Conservation (phyloP, 1,140 invertebrate genomes). For the Tribolium castaneum region DNA sequence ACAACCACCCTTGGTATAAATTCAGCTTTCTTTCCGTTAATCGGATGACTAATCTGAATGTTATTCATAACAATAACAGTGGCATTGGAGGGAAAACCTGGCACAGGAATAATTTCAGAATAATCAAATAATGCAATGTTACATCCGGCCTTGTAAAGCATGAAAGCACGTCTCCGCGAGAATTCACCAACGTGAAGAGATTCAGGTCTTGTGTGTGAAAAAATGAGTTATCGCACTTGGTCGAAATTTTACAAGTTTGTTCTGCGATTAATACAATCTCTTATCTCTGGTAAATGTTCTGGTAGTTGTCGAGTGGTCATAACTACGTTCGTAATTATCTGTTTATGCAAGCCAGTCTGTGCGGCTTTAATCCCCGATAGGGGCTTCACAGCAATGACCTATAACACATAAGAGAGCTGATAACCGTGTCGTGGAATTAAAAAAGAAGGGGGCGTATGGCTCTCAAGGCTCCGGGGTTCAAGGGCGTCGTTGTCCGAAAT, state of each 20-base stretch:
- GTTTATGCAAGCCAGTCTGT: neutral
- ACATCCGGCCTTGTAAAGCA: neutral
- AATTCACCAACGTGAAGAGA: neutral
- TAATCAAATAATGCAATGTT: neutral
- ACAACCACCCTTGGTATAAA: too few species aligned
- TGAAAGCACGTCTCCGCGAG: neutral
- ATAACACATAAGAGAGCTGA: slow-evolving; percentile 16
- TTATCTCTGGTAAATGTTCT: neutral
- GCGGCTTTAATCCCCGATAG: slow-evolving; percentile 7
- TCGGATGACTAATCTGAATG: neutral
- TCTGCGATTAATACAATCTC: slow-evolving; percentile 11
- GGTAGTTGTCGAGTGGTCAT: neutral
- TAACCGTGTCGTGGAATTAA: neutral
- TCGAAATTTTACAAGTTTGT: slow-evolving; percentile 1
- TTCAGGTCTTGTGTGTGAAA: too few species aligned
- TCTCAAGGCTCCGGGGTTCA: slow-evolving; percentile 26
- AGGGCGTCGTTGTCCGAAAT: slow-evolving; percentile 40
- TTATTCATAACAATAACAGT: neutral
- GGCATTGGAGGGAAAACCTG: neutral
- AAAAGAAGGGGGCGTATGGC: slow-evolving; percentile 35
- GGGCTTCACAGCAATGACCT: slow-evolving; percentile 20
- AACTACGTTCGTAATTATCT: neutral
- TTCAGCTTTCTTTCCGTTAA: neutral
- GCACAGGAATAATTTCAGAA: neutral
- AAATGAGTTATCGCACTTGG: neutral